Evolutionary conservation across 2,113 vertebrate species (phyloP).

Genomic region (Epinephelus moara): DNA sequence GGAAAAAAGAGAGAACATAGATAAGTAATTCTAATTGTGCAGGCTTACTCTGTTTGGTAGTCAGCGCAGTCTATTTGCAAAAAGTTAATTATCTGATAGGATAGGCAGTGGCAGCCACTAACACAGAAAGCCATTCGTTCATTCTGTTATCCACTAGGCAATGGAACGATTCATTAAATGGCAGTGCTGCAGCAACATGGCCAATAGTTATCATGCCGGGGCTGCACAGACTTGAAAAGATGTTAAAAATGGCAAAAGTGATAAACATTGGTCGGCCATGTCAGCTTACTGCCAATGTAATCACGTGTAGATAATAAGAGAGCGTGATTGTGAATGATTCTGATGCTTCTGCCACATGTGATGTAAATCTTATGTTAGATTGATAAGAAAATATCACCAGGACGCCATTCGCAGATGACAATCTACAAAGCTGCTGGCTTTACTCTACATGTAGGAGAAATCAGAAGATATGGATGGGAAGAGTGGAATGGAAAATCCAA

Average conservation of each 20-base stretch:
- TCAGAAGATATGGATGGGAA: slow-evolving; percentile 32
- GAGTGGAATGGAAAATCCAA: slow-evolving; percentile 66
- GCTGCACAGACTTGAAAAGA: slow-evolving; percentile 75
- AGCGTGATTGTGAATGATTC: slow-evolving; percentile 11
- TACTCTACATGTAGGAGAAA: slow-evolving; percentile 49
- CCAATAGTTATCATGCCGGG: slow-evolving; percentile 78
- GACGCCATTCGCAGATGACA: slow-evolving; percentile 28
- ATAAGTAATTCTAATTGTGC: slow-evolving; percentile 83
- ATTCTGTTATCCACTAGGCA: slow-evolving; percentile 86
- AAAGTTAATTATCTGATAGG: slow-evolving; percentile 93
- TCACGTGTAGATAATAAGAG: slow-evolving; percentile 39
- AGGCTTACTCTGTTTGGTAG: slow-evolving; percentile 75
- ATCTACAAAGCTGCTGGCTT: slow-evolving; percentile 57
- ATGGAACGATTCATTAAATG: slow-evolving; percentile 85
- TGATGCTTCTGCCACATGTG: slow-evolving; percentile 17
- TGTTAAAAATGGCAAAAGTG: slow-evolving; percentile 65
- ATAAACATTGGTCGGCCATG: slow-evolving; percentile 70
- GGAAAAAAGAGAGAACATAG: slow-evolving; percentile 70
- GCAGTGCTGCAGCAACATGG: slow-evolving; percentile 77
- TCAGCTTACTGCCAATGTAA: slow-evolving; percentile 55
- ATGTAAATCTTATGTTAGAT: slow-evolving; percentile 32
- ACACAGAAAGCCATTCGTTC: slow-evolving; percentile 83
- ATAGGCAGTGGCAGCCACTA: slow-evolving; percentile 84
- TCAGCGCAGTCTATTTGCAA: slow-evolving; percentile 85
- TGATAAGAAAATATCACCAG: slow-evolving; percentile 46